A percentile compares a stretch with the other conserved stretches of the same genome.
Evolutionary conservation across 2,888 invertebrate species (phyloP).

Genomic region (Hemaris fuciformis): DNA sequence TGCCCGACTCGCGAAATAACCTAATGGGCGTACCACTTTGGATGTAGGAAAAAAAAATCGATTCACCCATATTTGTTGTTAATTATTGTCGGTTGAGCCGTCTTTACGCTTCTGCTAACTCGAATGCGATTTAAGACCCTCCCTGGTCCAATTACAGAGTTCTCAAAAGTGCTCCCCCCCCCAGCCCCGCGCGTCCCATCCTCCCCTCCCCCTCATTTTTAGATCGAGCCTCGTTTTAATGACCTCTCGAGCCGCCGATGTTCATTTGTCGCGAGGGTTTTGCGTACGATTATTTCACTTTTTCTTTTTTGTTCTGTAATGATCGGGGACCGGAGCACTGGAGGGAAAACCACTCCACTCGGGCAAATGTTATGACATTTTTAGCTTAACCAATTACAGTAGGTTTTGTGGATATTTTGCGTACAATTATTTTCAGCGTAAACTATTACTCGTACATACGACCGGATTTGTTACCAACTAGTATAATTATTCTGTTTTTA

Average conservation of each 20-base stretch:
- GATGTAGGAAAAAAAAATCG: slow-evolving; percentile 63
- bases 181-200: slow-evolving; percentile 41
- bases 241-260: slow-evolving; percentile 79
- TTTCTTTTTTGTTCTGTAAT: slow-evolving; percentile 60
- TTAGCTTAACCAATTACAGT: slow-evolving; percentile 1
- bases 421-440: background rate
- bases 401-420: slow-evolving; percentile 15
- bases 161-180: slow-evolving; percentile 68
- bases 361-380: slow-evolving; percentile 11
- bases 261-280: slow-evolving; percentile 79
- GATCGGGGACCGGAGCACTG: slow-evolving; percentile 52
- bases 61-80: slow-evolving; percentile 81
- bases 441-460: background rate
- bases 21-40: slow-evolving; percentile 57
- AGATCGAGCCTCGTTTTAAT: slow-evolving; percentile 79
- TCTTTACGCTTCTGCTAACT: slow-evolving; percentile 77
- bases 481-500: too few relatives aligned
- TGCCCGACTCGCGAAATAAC: slow-evolving; percentile 65
- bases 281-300: slow-evolving; percentile 73
- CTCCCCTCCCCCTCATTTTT: slow-evolving; percentile 69
- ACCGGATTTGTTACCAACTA: background rate
- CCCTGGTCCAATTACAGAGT: slow-evolving; percentile 80
- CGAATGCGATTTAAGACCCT: slow-evolving; percentile 79
- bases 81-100: slow-evolving; percentile 79
- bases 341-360: slow-evolving; percentile 39